Conservation (phyloP, 2,797 vertebrate species). For the Erpetoichthys calabaricus region DNA sequence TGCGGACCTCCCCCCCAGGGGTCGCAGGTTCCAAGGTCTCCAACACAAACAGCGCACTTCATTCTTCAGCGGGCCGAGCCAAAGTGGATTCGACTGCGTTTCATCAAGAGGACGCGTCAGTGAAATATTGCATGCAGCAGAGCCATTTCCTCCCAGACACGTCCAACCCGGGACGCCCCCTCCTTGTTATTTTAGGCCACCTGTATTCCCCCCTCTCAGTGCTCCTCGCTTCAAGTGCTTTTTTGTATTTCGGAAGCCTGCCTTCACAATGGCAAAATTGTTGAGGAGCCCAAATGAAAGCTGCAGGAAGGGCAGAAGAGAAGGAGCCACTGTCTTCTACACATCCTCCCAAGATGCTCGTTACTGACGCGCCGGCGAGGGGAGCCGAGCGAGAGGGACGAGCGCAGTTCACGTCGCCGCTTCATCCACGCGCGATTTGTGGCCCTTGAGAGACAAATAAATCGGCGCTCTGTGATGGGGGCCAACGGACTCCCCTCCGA, state of each 20-base stretch:
- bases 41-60: constrained; percentile 15
- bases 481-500: too few species aligned
- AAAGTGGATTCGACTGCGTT: constrained; percentile 28
- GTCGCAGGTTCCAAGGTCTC: constrained; percentile 5
- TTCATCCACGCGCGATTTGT: constrained; percentile 46
- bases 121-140: constrained; percentile 30
- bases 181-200: constrained; percentile 48
- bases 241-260: too few species aligned
- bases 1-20: too few species aligned
- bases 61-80: constrained; percentile 15
- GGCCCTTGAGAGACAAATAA: constrained; percentile 56
- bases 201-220: constrained; percentile 33
- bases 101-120: constrained; percentile 34
- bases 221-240: constrained; percentile 9
- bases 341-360: constrained; percentile 51
- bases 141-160: constrained; percentile 16
- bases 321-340: constrained; percentile 44
- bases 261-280: constrained; percentile 27
- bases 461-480: constrained; percentile 24
- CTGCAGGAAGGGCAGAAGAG: constrained; percentile 24
- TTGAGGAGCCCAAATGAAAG: constrained; percentile 1
- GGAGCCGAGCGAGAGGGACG: constrained; percentile 25
- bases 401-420: constrained; percentile 28
- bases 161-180: constrained; percentile 28
- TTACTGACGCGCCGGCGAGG: constrained; percentile 28